phyloP scores from a whole-genome alignment of 2,113 vertebrate species.

The Macaca nemestrina region DNA sequence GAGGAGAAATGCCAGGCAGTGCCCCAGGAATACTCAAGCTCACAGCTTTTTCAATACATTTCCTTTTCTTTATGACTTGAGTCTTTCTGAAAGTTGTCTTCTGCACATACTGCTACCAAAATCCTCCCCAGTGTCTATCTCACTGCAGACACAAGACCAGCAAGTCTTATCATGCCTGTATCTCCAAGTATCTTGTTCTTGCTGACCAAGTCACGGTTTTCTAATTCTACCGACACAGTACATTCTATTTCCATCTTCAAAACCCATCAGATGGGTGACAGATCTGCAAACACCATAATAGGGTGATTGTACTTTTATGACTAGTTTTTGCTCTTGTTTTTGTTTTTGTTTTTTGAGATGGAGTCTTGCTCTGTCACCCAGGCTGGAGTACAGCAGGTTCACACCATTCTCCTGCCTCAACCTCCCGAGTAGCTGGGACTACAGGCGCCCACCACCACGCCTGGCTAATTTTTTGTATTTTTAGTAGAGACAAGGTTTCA shows the following conservation, averaged over 20 bases:
- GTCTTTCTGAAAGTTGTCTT: not conserved
- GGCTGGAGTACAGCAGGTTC: no score
- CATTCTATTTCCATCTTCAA: not conserved
- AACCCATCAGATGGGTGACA: not conserved
- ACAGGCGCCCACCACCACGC: no score
- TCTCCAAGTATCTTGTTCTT: not conserved
- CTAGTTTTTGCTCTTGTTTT: not conserved
- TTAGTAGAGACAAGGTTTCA: no score
- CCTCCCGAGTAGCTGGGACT: no score
- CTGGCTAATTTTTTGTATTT: no score
- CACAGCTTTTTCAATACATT: not conserved
- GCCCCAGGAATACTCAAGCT: not conserved
- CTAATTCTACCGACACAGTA: not conserved
- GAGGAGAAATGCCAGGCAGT: not conserved
- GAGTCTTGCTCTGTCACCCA: no score
- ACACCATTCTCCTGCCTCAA: no score
- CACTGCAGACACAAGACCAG: not conserved
- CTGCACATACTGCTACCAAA: not conserved
- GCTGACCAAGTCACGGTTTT: not conserved
- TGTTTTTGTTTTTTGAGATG: no score
- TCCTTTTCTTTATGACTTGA: not conserved
- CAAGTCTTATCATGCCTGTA: not conserved
- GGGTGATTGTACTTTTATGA: not conserved
- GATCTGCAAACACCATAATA: not conserved
- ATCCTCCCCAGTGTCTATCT: not conserved